Base-by-base conservation (phyloP, 2,888 invertebrate species). In the Limenitis camilla region DNA sequence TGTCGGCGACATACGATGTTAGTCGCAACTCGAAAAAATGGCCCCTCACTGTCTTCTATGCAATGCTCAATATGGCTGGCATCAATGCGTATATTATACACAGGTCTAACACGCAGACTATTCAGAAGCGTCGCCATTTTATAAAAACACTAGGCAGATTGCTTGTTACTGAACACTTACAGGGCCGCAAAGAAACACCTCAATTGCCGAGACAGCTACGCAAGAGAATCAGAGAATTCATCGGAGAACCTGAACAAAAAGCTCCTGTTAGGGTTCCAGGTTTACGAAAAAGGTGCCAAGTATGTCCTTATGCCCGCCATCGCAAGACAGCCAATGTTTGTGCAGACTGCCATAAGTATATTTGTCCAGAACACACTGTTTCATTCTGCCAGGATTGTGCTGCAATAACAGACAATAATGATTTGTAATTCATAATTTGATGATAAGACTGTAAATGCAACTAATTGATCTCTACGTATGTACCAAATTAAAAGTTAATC, bases 11-110 rank as follows among this genome's bases (percentile, higher is more conserved):
- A 49, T 66, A 62, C 42, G 48, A 61, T 45, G 61, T 64, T 6
- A 56, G 62, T 8, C 56, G 63, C 40, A 62, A 64, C 43, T 56
- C 44, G 6, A 60, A 61, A 53, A 54, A 62, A 33, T 66, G 63
- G 65, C 65, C 61, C 11, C 55, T 64, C 58, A 58, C 59, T 10
- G 8, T 61, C 5, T 61, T 61, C 39, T 62, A 54, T 54, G 59
- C 47, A 4, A 36, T 65, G 8, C 28, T 65, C 10, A 64, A 62
- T 36, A 58, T 64, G 39, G 54, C 57, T 40, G 59, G 45, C 47
- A 53, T 61, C 28, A 61, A 64, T 56, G 55, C 53, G 31, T 5
- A 42, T 40, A 28, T 40, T 28, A 29, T 40, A 40, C 40, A 40
- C 28, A 27, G 27, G 28, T 10, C 27, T 39, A 39, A 39, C n/a